These are phyloP conservation scores for Drosophila ficusphila DNA, from an alignment of 1,140 invertebrate genomes.

Conservation along the genomic window DNA sequence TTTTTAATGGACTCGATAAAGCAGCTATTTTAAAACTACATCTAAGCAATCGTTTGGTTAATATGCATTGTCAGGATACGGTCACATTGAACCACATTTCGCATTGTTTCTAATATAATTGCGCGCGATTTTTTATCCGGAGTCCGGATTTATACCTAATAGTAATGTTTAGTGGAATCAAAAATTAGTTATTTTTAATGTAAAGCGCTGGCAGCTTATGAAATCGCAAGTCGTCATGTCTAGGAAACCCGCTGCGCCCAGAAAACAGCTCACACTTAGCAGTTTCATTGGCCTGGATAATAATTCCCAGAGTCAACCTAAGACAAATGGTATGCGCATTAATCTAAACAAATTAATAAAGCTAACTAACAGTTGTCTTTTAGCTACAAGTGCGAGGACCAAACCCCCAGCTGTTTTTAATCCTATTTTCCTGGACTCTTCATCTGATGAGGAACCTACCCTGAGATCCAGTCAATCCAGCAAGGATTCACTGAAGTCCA, in stretches of 20 bases:
- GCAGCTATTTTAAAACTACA: too few relatives aligned
- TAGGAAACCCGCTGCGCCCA: slow-evolving; percentile 4
- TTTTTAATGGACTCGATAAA: too few relatives aligned
- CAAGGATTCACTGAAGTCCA: slow-evolving; percentile 20
- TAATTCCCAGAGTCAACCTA: slow-evolving; percentile 20
- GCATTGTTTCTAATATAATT: too few relatives aligned
- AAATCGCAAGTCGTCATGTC: slow-evolving; percentile 20
- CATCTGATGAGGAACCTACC: slow-evolving; percentile 66
- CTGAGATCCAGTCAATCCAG: neutral
- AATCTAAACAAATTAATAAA: neutral
- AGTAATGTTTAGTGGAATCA: too few relatives aligned
- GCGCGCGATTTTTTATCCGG: slow-evolving; percentile 43
- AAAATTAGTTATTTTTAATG: slow-evolving; percentile 36
- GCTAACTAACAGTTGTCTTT: neutral
- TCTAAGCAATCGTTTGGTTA: too few relatives aligned
- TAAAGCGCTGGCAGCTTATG: slow-evolving; percentile 86
- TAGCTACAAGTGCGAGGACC: slow-evolving; percentile 14
- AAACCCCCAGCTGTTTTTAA: slow-evolving; percentile 46
- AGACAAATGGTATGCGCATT: slow-evolving; percentile 1
- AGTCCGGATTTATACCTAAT: too few relatives aligned
- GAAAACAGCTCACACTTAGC: slow-evolving; percentile 59
- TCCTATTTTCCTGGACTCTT: slow-evolving; percentile 78
- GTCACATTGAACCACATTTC: too few relatives aligned
- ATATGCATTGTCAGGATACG: too few relatives aligned
- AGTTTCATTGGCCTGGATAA: slow-evolving; percentile 46